phyloP scores from a whole-genome alignment of 2,888 invertebrate species.

The Penaeus monodon region DNA sequence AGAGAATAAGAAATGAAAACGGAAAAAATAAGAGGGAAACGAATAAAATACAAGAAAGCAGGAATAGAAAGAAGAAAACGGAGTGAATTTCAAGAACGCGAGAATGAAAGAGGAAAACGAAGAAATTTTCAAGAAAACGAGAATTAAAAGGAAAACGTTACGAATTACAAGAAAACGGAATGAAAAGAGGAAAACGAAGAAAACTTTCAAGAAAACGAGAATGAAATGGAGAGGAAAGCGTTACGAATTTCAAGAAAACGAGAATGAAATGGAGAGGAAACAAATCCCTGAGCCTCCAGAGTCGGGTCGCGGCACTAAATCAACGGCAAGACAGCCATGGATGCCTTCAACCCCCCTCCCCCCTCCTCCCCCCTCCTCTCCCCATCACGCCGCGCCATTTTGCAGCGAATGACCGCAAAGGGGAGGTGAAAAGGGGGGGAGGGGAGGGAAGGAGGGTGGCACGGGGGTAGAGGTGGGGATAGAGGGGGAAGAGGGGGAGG shows the following conservation, averaged over 20 bases:
- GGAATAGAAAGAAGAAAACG: not conserved
- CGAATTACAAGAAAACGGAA: not conserved
- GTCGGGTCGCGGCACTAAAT: not conserved
- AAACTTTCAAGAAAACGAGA: no score
- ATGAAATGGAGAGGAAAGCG: no score
- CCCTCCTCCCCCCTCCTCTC: not conserved
- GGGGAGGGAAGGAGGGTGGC: not conserved
- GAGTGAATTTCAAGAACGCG: not conserved
- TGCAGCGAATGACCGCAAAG: not conserved
- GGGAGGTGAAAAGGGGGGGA: not conserved
- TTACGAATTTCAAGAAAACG: no score
- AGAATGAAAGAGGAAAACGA: slow-evolving; percentile 1
- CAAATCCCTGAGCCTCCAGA: no score
- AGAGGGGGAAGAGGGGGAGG: not conserved
- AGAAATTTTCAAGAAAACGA: not conserved
- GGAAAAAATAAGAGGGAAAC: no score
- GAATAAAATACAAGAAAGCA: no score
- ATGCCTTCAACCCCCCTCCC: not conserved
- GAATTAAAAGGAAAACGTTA: not conserved
- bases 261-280: no score
- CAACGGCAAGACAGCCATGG: not conserved
- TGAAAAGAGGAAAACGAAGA: no score
- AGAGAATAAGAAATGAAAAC: not conserved
- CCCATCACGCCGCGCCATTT: not conserved
- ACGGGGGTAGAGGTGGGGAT: not conserved